Evolutionary conservation across 2,888 invertebrate genomes (phyloP), one percentile per base, ranked within the genome.

Genomic region (Clunio marinus): DNA sequence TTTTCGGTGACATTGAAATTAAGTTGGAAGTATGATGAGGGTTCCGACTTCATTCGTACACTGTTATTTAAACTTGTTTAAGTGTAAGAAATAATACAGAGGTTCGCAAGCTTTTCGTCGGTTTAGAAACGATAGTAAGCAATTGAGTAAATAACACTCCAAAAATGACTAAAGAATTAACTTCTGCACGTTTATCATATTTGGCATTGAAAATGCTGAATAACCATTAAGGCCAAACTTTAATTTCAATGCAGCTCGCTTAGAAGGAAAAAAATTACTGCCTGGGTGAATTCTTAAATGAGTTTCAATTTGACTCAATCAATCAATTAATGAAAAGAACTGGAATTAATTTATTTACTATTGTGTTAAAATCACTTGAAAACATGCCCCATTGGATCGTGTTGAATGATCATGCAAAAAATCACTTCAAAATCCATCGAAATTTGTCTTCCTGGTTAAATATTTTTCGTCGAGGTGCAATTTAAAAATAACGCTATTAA

Each of bases 401-500:
- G 51, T 13, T 51, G 20, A 22, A n/a, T 51, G 51, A 51, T 51
- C 51, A 51, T 51, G 51, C 17, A 51, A 2, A 51, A 51, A 51
- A 32, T 32, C 35, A 13, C 5, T 32, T 32, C 35, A 13, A 32
- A 32, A 32, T 32, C 13, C 35, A 32, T 13, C 35, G 13, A 51
- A 51, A 22, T 22, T 8, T 51, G 3, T 51, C 51, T 51, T 51
- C 51, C 51, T 51, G 51, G 51, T 51, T 17, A 17, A 51, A 51
- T 7, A 7, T 5, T 7, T 22, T 51, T 51, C 51, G 51, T 17
- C 51, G 51, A 51, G 51, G 5, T 51, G 51, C 51, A 51, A 51
- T 51, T 51, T 13, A 51, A 27, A 25, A 57, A 13, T 55, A 55
- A 55, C 45, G 45, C 45, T 45, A 45, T 45, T 45, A 7, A 45